Evolutionary conservation across 1,140 invertebrate genomes (phyloP).

Genomic region (Aphis gossypii): DNA sequence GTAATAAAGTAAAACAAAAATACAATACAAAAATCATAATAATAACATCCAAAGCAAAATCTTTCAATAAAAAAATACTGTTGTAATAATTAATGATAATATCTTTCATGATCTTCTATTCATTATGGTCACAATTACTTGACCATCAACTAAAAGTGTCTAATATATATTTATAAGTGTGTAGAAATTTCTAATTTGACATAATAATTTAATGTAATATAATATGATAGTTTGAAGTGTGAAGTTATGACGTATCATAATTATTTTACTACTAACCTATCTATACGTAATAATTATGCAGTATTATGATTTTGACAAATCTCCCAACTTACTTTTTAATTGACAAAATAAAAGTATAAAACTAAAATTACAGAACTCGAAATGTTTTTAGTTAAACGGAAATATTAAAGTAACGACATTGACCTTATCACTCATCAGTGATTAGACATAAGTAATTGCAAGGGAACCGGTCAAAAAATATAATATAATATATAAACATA

Average conservation of each 20-base stretch:
- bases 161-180: not conserved
- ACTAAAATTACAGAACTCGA: not conserved
- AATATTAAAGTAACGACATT: not conserved
- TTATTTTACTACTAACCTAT: not conserved
- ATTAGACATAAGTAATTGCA: not conserved
- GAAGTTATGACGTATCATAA: not conserved
- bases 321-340: not conserved
- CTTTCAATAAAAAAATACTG: not conserved
- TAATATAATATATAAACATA: not conserved
- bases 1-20: not conserved
- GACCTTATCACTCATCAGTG: conserved; percentile 21
- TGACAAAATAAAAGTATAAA: not conserved
- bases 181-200: not conserved
- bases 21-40: not conserved
- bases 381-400: not conserved
- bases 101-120: not conserved
- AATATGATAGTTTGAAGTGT: not conserved
- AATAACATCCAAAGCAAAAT: not conserved
- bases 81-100: not conserved
- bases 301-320: not conserved
- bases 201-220: not conserved
- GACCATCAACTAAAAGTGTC: not conserved
- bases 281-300: not conserved
- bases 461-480: not conserved
- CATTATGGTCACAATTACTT: not conserved